phyloP scores from a whole-genome alignment of 2,888 invertebrate species.

The Pterostichus niger region DNA sequence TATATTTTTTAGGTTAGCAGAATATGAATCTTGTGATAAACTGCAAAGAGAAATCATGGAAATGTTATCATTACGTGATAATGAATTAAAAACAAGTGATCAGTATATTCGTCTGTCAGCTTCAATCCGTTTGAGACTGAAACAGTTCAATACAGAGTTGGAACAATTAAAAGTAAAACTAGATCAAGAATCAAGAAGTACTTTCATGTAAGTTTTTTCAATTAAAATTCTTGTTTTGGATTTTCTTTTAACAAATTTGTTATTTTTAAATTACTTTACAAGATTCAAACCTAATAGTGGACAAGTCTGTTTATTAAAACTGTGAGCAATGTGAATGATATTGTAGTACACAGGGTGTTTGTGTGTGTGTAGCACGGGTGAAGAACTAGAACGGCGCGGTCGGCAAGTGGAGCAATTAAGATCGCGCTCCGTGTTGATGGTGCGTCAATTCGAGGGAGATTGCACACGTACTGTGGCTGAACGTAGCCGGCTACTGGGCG shows the following conservation, averaged over 20 bases:
- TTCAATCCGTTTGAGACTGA: conserved; percentile 80
- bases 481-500: too few relatives aligned
- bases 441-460: conserved; percentile 73
- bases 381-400: conserved; percentile 82
- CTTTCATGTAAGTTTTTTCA: conserved; percentile 75
- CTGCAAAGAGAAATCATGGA: conserved; percentile 82
- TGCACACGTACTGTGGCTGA: too few relatives aligned
- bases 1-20: conserved; percentile 79
- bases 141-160: conserved; percentile 82
- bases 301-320: too few relatives aligned
- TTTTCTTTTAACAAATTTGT: too few relatives aligned
- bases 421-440: conserved; percentile 81
- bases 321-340: too few relatives aligned
- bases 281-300: too few relatives aligned
- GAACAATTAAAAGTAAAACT: conserved; percentile 80
- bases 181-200: conserved; percentile 76
- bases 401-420: conserved; percentile 82
- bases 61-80: conserved; percentile 80
- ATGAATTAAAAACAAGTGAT: conserved; percentile 78
- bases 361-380: conserved; percentile 76
- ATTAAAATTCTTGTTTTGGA: too few relatives aligned
- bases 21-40: conserved; percentile 84
- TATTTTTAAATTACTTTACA: too few relatives aligned
- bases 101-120: conserved; percentile 81
- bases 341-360: too few relatives aligned